Evolutionary conservation across 2,888 invertebrate species (phyloP), one percentile per base, ranked within the genome.

Genomic region (Lymantria monacha): DNA sequence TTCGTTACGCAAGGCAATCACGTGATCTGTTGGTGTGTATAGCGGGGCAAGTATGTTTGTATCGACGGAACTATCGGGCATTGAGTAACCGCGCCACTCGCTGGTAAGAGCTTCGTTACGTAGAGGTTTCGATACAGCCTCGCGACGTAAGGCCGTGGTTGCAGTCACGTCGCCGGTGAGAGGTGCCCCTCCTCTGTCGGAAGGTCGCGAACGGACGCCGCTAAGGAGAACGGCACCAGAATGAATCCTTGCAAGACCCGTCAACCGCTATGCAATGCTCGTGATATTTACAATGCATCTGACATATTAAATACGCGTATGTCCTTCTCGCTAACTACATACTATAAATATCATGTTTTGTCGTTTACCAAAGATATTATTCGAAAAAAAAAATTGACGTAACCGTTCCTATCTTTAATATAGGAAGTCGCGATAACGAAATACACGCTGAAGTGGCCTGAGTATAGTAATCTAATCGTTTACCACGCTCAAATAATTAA

Each of bases 41-140:
- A 63, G 70, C 81, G 70, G 75, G 69, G 76, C 76, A 69, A 77
- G 79, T 79, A 79, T 77, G 81, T 69, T 79, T 84, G 81, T 87
- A 89, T 87, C 82, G 85, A 82, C 81, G 77, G 83, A 88, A 83
- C 86, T 87, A 87, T 88, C 81, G 78, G 75, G 79, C 81, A 81
- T 90, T 90, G 88, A 80, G 90, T 89, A 90, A 90, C 85, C 79
- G 70, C 64, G 41, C 41, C 41, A 14, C 41, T 13, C 64, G 76
- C 74, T 87, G 83, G 88, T 87, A 88, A 88, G 87, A 90, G 87
- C 85, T 86, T 83, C 83, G 85, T 89, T 89, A 87, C 88, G 88
- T 88, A 85, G 83, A 85, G 76, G 87, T 89, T 89, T 89, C 87
- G 83, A 89, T 89, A 88, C 87, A 89, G 85, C 88, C 90, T 90